Evolutionary conservation across 2,797 vertebrate species (phyloP), one percentile per base, ranked within the genome.

Genomic region (Falco columbarius): DNA sequence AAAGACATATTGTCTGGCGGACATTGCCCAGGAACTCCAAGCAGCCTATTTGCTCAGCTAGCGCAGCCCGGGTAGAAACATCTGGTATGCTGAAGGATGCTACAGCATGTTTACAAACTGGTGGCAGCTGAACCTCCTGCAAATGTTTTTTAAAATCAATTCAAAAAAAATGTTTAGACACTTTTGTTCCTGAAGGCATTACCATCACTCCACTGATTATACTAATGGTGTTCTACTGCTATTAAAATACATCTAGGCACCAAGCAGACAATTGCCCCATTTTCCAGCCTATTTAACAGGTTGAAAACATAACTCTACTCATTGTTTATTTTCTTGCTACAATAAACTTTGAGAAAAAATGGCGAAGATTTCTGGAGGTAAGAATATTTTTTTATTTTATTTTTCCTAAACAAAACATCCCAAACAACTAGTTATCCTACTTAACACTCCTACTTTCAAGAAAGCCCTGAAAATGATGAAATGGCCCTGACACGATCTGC

Each of bases 281-380:
- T 97, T 97, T 97, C 96, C 93, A 96, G 67, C 94, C 95, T 97
- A 95, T 95, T 96, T 96, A 96, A 96, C 96, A 58, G 82, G 81
- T 3, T 96, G 71, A 95, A 97, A 96, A 96, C 91, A 42, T 58
- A 94, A 77, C 61, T 65, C 84, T 36, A 42, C 62, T 79, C 70
- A 27, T 73, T 77, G 90, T 80, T 91, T 85, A 73, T 59, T 75
- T 82, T 59, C 72, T 71, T 80, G 47, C 63, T 42, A 74, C 70
- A 52, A 71, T 52, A 73, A 94, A 62, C 66, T 66, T 18, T 1
- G 36, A 44, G 49, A 20, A 32, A 47, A 22, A 58, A 32, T 14
- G 38, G 27, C 5, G 11, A 93, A 81, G 42, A 20, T 90, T 83
- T 83, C 49, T 19, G 24, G n/a, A 61, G 27, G 14, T 54, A 59